A percentile compares a stretch with the other conserved stretches of the same genome.
Evolutionary conservation across 2,797 vertebrate genomes (phyloP).

Genomic region (Pelodytes ibericus): DNA sequence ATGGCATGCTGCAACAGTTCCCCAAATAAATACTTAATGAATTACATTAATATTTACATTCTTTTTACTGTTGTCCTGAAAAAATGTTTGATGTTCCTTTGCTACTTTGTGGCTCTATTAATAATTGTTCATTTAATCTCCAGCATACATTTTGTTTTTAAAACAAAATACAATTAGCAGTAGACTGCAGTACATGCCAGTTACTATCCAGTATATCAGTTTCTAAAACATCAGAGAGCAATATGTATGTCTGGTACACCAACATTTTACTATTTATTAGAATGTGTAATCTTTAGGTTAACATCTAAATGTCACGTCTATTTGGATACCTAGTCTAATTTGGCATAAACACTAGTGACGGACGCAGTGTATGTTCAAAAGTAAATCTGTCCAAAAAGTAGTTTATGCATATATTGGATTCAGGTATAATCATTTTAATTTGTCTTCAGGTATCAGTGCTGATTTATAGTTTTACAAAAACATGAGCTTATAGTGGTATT

Average conservation of each 20-base stretch:
- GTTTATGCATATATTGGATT: background rate
- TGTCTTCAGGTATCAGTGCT: too few relatives aligned
- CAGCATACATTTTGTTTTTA: too few relatives aligned
- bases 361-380: background rate
- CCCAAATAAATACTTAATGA: too few relatives aligned
- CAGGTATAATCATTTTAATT: background rate
- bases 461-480: too few relatives aligned
- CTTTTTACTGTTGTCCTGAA: too few relatives aligned
- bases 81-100: too few relatives aligned
- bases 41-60: too few relatives aligned
- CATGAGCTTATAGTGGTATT: too few relatives aligned
- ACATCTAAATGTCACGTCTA: background rate
- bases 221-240: background rate
- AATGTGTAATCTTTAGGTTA: background rate
- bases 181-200: background rate
- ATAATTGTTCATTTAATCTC: background rate
- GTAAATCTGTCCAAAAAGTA: background rate
- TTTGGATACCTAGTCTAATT: background rate
- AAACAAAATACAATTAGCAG: too few relatives aligned
- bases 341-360: background rate
- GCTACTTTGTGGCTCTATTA: background rate
- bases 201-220: too few relatives aligned
- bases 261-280: background rate
- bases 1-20: too few relatives aligned
- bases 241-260: background rate